phyloP scores from a whole-genome alignment of 2,113 vertebrate genomes.

The Bathybates hornii region DNA sequence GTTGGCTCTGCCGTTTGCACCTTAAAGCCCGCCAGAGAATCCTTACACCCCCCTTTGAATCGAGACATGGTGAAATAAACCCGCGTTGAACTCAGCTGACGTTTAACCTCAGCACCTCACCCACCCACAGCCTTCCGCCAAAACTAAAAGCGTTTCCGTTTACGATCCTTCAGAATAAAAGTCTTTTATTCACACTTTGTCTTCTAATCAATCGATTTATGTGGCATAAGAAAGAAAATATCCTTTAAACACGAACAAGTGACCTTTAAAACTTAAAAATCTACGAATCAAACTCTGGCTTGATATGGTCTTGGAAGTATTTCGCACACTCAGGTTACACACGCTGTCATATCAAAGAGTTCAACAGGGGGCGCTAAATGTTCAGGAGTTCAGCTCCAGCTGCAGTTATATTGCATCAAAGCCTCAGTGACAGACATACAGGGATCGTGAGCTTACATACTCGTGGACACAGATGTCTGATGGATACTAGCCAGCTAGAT shows the following conservation, averaged over 20 bases:
- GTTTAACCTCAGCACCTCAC: neutral
- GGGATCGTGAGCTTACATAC: neutral
- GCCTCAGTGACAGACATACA: neutral
- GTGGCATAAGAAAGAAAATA: neutral
- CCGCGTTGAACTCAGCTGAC: neutral
- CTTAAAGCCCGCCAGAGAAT: slow-evolving; percentile 72
- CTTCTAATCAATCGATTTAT: neutral
- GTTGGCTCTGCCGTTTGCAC: slow-evolving; percentile 11
- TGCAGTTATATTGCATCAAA: neutral
- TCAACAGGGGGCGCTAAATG: neutral
- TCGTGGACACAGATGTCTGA: neutral
- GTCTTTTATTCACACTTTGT: neutral
- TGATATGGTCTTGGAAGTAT: neutral
- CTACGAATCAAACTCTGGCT: neutral
- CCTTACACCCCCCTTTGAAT: slow-evolving; percentile 43
- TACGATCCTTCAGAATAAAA: neutral
- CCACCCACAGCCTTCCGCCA: neutral
- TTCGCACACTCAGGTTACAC: neutral
- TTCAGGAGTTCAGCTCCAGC: neutral
- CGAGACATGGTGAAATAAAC: slow-evolving; percentile 62
- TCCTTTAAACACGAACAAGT: neutral
- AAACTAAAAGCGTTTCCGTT: neutral
- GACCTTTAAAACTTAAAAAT: neutral
- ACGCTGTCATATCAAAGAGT: neutral
- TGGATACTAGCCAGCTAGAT: neutral